A percentile compares a stretch with the other conserved stretches of the same genome.
These are phyloP conservation scores for Porites australiensis DNA, from an alignment of 64 coral and sea anemone species.

Conservation along the genomic window DNA sequence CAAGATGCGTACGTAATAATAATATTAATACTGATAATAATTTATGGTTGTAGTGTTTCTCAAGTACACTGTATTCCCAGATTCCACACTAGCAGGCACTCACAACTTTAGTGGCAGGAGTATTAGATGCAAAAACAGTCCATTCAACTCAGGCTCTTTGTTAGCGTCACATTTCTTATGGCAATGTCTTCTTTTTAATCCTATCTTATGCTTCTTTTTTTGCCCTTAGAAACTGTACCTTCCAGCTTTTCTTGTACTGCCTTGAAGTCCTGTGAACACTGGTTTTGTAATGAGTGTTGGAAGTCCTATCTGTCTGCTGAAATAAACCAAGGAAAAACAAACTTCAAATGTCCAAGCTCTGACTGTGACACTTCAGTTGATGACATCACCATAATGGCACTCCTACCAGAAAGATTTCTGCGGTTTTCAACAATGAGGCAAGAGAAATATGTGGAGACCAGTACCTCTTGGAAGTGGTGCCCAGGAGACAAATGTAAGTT, in stretches of 20 bases:
- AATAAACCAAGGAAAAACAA: conserved; percentile 38
- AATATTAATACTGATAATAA: too few species aligned
- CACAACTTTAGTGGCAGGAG: too few species aligned
- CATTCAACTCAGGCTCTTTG: too few species aligned
- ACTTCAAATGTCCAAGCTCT: conserved; percentile 45
- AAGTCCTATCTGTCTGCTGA: conserved; percentile 33
- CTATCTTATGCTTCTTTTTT: conserved; percentile 2
- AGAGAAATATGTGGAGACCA: conserved; percentile 48
- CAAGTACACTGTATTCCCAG: too few species aligned
- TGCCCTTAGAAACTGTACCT: background rate
- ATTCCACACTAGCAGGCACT: too few species aligned
- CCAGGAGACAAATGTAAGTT: conserved; percentile 63
- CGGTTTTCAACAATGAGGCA: conserved; percentile 18
- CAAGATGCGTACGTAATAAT: too few species aligned
- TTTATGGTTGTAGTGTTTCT: too few species aligned
- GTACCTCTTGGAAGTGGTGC: conserved; percentile 57
- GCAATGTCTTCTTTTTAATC: background rate
- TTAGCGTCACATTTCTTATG: too few species aligned
- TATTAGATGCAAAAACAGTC: too few species aligned
- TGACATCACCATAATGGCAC: conserved; percentile 47
- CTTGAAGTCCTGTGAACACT: conserved; percentile 53
- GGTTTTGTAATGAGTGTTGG: conserved; percentile 83
- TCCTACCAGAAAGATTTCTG: conserved; percentile 39
- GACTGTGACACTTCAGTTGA: conserved; percentile 57
- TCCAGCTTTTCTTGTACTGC: conserved; percentile 30